Conservation (phyloP, 2,113 vertebrate species). For the Rhinopithecus roxellana region DNA sequence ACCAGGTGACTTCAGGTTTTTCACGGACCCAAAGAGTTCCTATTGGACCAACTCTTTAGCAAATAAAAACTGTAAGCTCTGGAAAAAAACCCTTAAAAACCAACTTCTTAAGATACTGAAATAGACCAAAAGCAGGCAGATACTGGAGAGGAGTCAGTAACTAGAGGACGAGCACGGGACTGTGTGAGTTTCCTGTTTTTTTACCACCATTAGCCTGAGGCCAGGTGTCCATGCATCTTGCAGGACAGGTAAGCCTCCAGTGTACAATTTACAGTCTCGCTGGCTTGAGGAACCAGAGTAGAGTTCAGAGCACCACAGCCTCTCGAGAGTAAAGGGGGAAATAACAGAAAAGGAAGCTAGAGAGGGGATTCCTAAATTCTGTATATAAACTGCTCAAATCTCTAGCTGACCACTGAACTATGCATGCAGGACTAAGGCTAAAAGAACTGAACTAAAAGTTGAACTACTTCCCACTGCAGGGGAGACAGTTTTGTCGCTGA, state of each 20-base stretch:
- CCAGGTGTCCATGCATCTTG: not conserved
- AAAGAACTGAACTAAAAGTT: not conserved
- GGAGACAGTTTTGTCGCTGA: not conserved
- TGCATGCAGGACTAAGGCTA: not conserved
- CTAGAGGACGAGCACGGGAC: accelerated
- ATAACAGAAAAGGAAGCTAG: not conserved
- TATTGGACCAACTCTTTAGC: not conserved
- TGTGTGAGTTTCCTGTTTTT: not conserved
- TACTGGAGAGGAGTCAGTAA: not conserved
- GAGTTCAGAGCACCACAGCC: not conserved
- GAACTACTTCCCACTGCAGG: not conserved
- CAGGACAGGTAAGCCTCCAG: not conserved
- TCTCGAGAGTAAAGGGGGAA: not conserved
- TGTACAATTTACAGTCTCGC: not conserved
- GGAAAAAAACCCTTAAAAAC: not conserved
- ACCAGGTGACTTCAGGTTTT: not conserved
- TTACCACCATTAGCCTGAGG: not conserved
- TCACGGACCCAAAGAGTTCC: not conserved
- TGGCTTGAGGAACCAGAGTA: not conserved
- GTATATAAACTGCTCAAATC: not conserved
- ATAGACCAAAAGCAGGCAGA: not conserved
- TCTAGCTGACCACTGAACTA: not conserved
- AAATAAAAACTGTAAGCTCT: not conserved
- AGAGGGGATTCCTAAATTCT: not conserved
- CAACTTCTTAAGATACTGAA: not conserved